Evolutionary conservation across 2,113 vertebrate species (phyloP).

Genomic region (Tachysurus vachellii): DNA sequence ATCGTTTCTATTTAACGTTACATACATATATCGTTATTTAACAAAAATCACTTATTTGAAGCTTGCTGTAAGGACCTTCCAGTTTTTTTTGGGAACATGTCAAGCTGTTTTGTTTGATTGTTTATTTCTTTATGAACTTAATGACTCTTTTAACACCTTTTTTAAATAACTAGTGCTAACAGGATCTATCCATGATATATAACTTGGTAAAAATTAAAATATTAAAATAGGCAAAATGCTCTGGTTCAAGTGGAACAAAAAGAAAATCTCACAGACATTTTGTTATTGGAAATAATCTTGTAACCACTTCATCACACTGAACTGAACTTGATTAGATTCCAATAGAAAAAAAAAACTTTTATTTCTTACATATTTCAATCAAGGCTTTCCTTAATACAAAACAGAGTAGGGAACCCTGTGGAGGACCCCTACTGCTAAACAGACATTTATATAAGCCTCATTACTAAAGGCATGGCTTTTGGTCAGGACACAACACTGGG

Average conservation of each 20-base stretch:
- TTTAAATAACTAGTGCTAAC: neutral
- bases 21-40: neutral
- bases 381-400: conserved; percentile 1
- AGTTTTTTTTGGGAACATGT: neutral
- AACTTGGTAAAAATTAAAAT: neutral
- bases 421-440: neutral
- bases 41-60: no score
- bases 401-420: neutral
- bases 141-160: neutral
- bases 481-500: neutral
- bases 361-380: neutral
- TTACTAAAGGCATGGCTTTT: conserved; percentile 4
- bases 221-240: neutral
- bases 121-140: neutral
- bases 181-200: neutral
- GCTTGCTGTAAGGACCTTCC: no score
- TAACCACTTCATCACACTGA: neutral
- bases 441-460: conserved; percentile 14
- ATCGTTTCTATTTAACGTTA: neutral
- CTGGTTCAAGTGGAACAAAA: neutral
- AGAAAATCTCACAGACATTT: neutral
- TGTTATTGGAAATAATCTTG: neutral
- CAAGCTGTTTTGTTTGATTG: neutral
- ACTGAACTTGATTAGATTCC: neutral
- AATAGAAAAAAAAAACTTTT: neutral